A percentile compares a stretch with the other conserved stretches of the same genome.
phyloP scores from a whole-genome alignment of 2,797 vertebrate species.

The Sylvia borin region DNA sequence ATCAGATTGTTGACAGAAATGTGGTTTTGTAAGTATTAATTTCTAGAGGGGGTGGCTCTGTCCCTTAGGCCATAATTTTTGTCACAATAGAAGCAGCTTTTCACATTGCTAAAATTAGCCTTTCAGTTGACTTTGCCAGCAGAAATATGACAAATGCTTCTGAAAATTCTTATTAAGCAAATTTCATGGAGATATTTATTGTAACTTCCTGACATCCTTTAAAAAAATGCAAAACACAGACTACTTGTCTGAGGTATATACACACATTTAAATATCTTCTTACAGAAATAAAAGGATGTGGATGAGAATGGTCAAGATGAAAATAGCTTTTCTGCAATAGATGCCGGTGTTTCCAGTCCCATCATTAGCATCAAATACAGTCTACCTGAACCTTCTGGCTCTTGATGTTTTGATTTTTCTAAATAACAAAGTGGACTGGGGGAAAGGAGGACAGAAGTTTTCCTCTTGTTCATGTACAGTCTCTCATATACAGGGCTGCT shows the following conservation, averaged over 20 bases:
- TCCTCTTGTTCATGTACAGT: neutral
- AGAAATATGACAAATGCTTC: conserved; percentile 39
- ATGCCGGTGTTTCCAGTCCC: neutral
- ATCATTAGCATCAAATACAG: neutral
- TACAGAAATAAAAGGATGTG: neutral
- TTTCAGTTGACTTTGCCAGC: conserved; percentile 24
- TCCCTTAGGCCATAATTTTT: conserved; percentile 54
- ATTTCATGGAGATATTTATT: conserved; percentile 28
- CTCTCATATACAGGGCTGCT: neutral
- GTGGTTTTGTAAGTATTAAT: conserved; percentile 14
- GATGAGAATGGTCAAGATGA: neutral
- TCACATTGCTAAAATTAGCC: conserved; percentile 47
- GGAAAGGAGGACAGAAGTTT: neutral
- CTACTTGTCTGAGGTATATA: neutral
- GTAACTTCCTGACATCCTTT: neutral
- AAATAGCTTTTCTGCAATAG: neutral
- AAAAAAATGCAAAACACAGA: neutral
- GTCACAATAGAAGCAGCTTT: conserved; percentile 45
- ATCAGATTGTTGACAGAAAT: conserved; percentile 46
- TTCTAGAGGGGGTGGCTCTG: conserved; percentile 12
- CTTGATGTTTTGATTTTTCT: neutral
- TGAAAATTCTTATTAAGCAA: conserved; percentile 49
- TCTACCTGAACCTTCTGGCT: neutral
- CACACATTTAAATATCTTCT: neutral
- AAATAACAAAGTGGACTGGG: neutral